Percentiles rank a stretch among this genome's conserved stretches.
Conservation (phyloP, 2,797 vertebrate species). For the Anas capensis region DNA sequence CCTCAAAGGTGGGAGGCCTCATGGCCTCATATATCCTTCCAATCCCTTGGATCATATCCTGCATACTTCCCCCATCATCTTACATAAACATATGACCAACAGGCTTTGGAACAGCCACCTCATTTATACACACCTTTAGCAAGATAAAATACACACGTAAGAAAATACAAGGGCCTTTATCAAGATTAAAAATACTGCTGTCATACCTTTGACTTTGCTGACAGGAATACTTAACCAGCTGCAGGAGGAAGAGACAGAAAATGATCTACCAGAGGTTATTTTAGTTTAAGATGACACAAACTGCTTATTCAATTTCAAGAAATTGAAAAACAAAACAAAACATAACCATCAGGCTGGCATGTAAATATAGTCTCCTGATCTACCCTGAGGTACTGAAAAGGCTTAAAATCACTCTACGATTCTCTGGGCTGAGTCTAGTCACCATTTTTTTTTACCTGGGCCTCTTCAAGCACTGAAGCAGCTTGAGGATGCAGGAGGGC, state of each 20-base stretch:
- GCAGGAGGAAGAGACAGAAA: not conserved
- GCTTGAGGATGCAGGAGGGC: not conserved
- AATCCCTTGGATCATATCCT: not conserved
- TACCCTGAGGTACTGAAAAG: not conserved
- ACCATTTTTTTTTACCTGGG: not conserved
- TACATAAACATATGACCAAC: not conserved
- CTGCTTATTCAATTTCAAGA: not conserved
- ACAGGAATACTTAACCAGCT: conserved; percentile 3
- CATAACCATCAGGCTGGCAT: not conserved
- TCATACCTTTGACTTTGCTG: not conserved
- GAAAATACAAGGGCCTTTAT: not conserved
- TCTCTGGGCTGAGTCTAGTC: not conserved
- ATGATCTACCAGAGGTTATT: not conserved
- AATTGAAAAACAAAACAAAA: not conserved
- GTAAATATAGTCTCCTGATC: conserved; percentile 12
- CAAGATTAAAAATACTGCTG: not conserved
- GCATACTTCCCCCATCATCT: not conserved
- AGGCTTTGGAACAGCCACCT: not conserved
- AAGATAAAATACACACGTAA: rapidly evolving
- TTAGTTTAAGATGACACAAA: not conserved
- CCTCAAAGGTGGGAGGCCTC: not conserved
- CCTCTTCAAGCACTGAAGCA: not conserved
- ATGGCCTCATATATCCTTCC: not conserved
- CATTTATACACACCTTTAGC: not conserved
- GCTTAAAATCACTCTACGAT: not conserved